A percentile compares a stretch with the other conserved stretches of the same genome.
phyloP scores from a whole-genome alignment of 2,113 vertebrate species.

The Mus spicilegus region DNA sequence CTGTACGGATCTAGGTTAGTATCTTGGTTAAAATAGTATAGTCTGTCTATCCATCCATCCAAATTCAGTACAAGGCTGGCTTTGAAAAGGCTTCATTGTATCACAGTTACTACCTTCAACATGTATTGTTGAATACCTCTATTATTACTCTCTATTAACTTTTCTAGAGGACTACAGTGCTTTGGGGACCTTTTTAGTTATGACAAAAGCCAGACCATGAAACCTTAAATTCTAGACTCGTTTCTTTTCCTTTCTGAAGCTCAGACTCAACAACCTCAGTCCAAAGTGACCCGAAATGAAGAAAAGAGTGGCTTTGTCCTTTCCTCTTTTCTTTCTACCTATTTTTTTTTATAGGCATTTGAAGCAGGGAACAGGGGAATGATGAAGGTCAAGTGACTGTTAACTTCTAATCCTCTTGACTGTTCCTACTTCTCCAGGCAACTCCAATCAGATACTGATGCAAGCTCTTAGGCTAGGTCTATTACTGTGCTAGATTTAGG shows the following conservation, averaged over 20 bases:
- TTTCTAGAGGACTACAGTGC: slow-evolving; percentile 14
- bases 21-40: neutral
- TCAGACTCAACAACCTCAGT: neutral
- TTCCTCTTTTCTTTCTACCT: neutral
- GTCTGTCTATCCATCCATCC: neutral
- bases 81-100: neutral
- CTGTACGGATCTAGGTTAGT: neutral
- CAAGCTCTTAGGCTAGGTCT: neutral
- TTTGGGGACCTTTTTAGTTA: neutral
- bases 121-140: neutral
- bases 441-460: neutral
- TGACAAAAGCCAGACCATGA: neutral
- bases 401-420: neutral
- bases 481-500: neutral
- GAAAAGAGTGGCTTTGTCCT: neutral
- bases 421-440: neutral
- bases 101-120: neutral
- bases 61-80: neutral
- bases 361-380: neutral
- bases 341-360: neutral
- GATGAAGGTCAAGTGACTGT: slow-evolving; percentile 15
- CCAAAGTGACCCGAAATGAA: neutral
- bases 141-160: neutral
- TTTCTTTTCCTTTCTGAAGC: neutral
- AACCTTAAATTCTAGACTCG: slow-evolving; percentile 4